Percentiles rank a stretch among this genome's conserved stretches.
These are phyloP conservation scores for Odocoileus virginianus DNA, from an alignment of 2,113 vertebrate species.

Conservation along the genomic window DNA sequence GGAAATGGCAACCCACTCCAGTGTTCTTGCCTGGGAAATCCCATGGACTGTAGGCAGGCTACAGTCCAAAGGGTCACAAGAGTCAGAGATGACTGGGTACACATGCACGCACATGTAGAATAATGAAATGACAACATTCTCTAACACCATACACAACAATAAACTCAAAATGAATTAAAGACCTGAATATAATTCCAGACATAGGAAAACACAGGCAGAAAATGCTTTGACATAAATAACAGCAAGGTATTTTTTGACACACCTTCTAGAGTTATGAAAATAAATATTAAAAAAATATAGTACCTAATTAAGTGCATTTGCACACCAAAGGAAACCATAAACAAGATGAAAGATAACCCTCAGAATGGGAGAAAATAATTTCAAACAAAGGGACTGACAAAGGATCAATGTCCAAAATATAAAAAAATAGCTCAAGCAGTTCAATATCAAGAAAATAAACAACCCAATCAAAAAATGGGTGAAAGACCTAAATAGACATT, in stretches of 20 bases:
- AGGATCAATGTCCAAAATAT: neutral
- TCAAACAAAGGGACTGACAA: neutral
- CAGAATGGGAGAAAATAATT: neutral
- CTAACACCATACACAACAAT: neutral
- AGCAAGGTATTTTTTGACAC: neutral
- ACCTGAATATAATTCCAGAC: neutral
- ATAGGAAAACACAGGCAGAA: neutral
- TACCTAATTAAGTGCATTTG: neutral
- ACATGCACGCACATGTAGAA: neutral
- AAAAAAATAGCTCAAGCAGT: neutral
- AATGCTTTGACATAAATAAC: neutral
- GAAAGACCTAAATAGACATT: neutral
- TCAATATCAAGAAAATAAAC: neutral
- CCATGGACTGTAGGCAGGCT: neutral
- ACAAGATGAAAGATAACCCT: neutral
- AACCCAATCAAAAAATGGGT: neutral
- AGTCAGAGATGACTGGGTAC: neutral
- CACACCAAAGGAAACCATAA: neutral
- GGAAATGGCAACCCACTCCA: neutral
- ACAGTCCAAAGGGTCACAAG: neutral
- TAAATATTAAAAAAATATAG: neutral
- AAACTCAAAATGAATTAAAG: neutral
- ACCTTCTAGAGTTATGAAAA: neutral
- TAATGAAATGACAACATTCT: neutral
- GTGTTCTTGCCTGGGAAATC: neutral